These are phyloP conservation scores for Marmota monax DNA, from an alignment of 2,113 vertebrate species.

Conservation along the genomic window DNA sequence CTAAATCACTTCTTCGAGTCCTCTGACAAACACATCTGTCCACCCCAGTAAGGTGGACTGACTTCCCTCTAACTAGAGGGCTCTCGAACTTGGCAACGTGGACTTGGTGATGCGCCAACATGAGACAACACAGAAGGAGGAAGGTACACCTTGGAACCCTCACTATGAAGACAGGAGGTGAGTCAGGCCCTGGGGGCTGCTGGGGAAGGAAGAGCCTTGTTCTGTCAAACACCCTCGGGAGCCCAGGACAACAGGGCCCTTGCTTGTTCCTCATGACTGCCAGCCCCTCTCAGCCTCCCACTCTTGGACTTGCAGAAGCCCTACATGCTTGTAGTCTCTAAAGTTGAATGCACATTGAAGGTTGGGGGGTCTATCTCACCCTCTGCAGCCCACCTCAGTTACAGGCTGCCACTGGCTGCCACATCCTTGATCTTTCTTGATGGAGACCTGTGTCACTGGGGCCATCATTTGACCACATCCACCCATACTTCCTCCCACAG, in stretches of 20 bases:
- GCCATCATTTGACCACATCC: rapidly evolving
- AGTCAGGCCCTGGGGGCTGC: too few species aligned
- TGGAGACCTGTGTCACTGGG: rapidly evolving
- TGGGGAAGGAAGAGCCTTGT: background rate
- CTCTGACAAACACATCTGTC: background rate
- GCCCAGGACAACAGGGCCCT: too few species aligned
- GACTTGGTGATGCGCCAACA: background rate
- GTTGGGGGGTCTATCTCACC: background rate
- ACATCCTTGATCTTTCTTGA: too few species aligned
- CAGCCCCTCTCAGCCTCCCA: rapidly evolving
- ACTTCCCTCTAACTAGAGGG: background rate
- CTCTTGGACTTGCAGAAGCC: background rate
- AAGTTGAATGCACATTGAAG: background rate
- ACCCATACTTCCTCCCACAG: background rate
- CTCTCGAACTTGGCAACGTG: background rate
- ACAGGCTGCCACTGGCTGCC: rapidly evolving
- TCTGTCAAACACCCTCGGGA: background rate
- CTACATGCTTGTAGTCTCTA: rapidly evolving
- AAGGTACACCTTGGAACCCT: background rate
- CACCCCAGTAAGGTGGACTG: background rate
- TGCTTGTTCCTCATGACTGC: background rate
- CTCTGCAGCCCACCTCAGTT: rapidly evolving
- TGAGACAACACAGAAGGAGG: background rate
- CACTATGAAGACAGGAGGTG: background rate
- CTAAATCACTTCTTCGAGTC: too few species aligned